These are phyloP conservation scores for Hydractinia symbiolongicarpus DNA, from an alignment of 30 jellyfish, hydroid and myxozoan species.

Conservation along the genomic window DNA sequence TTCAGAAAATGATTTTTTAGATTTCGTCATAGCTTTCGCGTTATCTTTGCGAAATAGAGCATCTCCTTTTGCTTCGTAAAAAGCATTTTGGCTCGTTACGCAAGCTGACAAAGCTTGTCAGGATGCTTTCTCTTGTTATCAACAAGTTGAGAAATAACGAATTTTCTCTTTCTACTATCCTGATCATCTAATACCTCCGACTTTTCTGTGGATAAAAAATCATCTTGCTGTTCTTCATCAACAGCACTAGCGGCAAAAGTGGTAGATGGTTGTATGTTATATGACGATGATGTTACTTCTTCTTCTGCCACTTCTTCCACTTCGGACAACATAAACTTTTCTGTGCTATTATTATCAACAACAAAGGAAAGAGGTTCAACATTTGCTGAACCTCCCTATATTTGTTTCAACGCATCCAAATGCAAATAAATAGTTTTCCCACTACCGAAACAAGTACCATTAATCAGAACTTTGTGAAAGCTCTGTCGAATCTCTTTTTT, in stretches of 20 bases:
- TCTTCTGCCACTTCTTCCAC: no score
- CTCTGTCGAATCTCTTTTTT: constrained; percentile 52
- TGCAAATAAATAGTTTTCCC: constrained; percentile 38
- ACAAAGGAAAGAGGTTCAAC: constrained; percentile 48
- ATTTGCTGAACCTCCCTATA: constrained; percentile 62
- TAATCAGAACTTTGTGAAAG: constrained; percentile 50
- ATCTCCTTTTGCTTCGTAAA: constrained; percentile 37
- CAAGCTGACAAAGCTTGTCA: constrained; percentile 34
- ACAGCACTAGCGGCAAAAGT: not conserved
- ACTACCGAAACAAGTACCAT: constrained; percentile 60
- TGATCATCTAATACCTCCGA: no score
- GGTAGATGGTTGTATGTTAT: no score
- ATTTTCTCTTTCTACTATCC: constrained; percentile 2
- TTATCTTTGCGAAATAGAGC: constrained; percentile 32
- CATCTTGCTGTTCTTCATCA: no score
- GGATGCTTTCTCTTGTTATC: constrained; percentile 45
- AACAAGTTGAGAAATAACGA: constrained; percentile 22
- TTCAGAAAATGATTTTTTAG: constrained; percentile 11
- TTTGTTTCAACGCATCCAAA: constrained; percentile 36
- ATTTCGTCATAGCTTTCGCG: constrained; percentile 30
- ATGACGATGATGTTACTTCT: no score
- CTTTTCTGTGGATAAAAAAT: no score
- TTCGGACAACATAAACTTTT: not conserved
- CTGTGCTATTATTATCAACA: constrained; percentile 27
- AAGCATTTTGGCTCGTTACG: constrained; percentile 37